These are phyloP conservation scores for Syrphus vitripennis DNA, from an alignment of 2,888 invertebrate species.

Conservation along the genomic window DNA sequence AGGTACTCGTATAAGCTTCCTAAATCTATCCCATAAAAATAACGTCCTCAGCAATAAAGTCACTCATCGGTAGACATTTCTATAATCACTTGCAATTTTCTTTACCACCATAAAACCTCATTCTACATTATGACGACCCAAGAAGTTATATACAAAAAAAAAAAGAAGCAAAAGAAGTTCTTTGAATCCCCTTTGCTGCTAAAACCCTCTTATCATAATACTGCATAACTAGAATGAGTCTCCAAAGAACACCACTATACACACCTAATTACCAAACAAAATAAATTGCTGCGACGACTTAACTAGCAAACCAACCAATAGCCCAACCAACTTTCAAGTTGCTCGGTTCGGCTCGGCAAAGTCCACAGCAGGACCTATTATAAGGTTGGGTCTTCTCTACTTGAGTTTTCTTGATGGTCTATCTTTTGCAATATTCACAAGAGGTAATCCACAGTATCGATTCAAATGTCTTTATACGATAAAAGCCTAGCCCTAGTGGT, in stretches of 20 bases:
- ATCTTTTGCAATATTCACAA: constrained; percentile 39
- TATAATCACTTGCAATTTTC: constrained; percentile 74
- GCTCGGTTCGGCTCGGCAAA: too few species aligned
- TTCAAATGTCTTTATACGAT: constrained; percentile 65
- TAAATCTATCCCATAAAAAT: constrained; percentile 56
- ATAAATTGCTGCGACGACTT: constrained; percentile 70
- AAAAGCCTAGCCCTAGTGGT: constrained; percentile 65
- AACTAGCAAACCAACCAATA: constrained; percentile 53
- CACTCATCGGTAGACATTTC: constrained; percentile 69
- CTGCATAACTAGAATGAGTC: constrained; percentile 16
- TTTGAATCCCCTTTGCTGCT: background rate
- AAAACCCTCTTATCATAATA: background rate
- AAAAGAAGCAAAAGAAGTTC: background rate
- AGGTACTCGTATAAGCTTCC: background rate
- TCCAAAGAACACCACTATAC: constrained; percentile 52
- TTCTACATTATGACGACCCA: constrained; percentile 10
- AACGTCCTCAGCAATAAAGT: constrained; percentile 62
- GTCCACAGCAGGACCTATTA: background rate
- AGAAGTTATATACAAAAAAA: background rate
- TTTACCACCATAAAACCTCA: constrained; percentile 65
- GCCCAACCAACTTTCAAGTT: background rate
- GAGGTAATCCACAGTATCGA: constrained; percentile 51
- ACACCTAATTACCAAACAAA: constrained; percentile 71
- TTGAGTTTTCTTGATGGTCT: background rate
- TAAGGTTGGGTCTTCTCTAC: background rate